A percentile compares a stretch with the other conserved stretches of the same genome.
Conservation (phyloP, 2,797 vertebrate genomes). For the Micrastur ruficollis region DNA sequence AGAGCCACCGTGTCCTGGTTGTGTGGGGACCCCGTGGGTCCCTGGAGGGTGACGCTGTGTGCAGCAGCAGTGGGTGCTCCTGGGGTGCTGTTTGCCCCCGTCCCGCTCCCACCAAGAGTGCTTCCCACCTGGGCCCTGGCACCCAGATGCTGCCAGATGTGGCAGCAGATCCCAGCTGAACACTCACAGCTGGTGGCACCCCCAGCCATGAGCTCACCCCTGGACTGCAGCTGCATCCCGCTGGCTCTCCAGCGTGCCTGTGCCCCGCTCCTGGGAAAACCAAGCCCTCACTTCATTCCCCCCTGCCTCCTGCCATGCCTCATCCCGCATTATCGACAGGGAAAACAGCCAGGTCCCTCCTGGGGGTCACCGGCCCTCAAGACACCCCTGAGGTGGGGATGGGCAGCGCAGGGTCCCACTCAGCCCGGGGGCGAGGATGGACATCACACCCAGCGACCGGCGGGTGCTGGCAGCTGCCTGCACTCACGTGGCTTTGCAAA, state of each 20-base stretch:
- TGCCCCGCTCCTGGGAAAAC: not conserved
- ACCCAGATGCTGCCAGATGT: not conserved
- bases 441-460: not conserved
- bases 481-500: not conserved
- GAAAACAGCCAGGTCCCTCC: not conserved
- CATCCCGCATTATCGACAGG: not conserved
- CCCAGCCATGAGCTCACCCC: not conserved
- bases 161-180: not conserved
- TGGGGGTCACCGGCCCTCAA: accelerated
- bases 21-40: accelerated
- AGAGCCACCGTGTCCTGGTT: accelerated
- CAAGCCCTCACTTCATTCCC: not conserved
- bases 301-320: accelerated
- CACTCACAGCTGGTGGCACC: not conserved
- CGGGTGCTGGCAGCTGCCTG: not conserved
- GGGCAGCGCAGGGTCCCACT: not conserved
- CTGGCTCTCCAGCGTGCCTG: not conserved
- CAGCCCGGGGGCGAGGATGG: accelerated
- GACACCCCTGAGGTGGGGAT: not conserved
- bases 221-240: accelerated
- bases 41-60: not conserved
- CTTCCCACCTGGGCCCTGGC: not conserved
- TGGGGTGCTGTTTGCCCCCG: not conserved
- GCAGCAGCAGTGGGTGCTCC: not conserved
- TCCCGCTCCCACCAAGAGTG: not conserved